A percentile compares a stretch with the other conserved stretches of the same genome.
Evolutionary conservation across 2,888 invertebrate genomes (phyloP).

Genomic region (Gymnoscelis rufifasciata): DNA sequence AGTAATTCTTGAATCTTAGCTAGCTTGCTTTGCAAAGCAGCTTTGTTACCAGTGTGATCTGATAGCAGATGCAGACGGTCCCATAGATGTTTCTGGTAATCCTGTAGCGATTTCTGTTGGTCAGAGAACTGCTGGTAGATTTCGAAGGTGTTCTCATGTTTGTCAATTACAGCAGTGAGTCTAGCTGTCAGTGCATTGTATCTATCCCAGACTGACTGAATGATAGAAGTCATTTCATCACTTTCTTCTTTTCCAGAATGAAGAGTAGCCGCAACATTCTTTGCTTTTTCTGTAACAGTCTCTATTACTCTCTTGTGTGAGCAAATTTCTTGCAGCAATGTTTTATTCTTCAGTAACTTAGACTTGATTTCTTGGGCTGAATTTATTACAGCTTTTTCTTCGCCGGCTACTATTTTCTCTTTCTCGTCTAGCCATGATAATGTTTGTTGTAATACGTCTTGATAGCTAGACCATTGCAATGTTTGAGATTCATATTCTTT

Average conservation of each 20-base stretch:
- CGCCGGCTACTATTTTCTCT: slow-evolving; percentile 86
- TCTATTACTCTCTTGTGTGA: slow-evolving; percentile 95
- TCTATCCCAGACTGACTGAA: slow-evolving; percentile 85
- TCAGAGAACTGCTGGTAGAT: slow-evolving; percentile 92
- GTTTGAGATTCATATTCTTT: slow-evolving; percentile 91
- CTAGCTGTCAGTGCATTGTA: slow-evolving; percentile 85
- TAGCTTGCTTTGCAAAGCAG: slow-evolving; percentile 88
- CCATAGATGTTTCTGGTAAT: slow-evolving; percentile 94
- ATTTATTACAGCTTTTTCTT: slow-evolving; percentile 84
- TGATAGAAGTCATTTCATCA: slow-evolving; percentile 83
- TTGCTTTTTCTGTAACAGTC: slow-evolving; percentile 92
- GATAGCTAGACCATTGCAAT: slow-evolving; percentile 90
- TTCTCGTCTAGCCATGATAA: slow-evolving; percentile 91
- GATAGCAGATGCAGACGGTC: slow-evolving; percentile 90
- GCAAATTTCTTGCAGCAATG: slow-evolving; percentile 91
- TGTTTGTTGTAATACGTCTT: slow-evolving; percentile 90
- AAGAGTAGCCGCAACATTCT: slow-evolving; percentile 81
- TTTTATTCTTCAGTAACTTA: slow-evolving; percentile 91
- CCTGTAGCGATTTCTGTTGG: slow-evolving; percentile 90
- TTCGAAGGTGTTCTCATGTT: slow-evolving; percentile 87
- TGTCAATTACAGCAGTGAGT: slow-evolving; percentile 83
- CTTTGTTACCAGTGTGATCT: slow-evolving; percentile 92
- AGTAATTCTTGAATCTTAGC: slow-evolving; percentile 89
- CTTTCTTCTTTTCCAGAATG: slow-evolving; percentile 77
- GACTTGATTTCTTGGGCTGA: slow-evolving; percentile 91